These are phyloP conservation scores for Pseudochirops corinnae DNA, from an alignment of 2,797 vertebrate genomes.

Conservation along the genomic window DNA sequence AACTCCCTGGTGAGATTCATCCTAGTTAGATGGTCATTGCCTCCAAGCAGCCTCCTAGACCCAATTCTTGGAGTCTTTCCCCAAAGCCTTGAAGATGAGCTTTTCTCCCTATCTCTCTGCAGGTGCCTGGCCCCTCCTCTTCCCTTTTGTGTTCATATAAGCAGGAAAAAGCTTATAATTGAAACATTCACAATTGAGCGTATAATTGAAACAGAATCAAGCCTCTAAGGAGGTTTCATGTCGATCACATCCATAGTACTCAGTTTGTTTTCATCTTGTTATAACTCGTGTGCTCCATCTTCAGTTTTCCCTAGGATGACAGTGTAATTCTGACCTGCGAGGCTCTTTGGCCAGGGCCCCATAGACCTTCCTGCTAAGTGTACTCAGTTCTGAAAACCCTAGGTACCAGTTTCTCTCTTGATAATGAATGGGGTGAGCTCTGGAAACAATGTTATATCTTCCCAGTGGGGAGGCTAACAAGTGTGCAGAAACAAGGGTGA, in stretches of 20 bases:
- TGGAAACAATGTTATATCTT: not conserved
- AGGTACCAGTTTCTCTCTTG: not conserved
- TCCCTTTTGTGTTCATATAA: not conserved
- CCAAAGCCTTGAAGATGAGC: not conserved
- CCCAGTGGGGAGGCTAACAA: not conserved
- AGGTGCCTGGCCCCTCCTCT: not conserved
- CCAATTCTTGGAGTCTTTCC: not conserved
- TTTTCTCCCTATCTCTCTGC: not conserved
- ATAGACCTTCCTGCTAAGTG: slow-evolving; percentile 25
- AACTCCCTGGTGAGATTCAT: not conserved
- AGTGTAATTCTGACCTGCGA: not conserved
- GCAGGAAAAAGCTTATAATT: not conserved
- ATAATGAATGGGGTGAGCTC: not conserved
- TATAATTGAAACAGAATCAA: not conserved
- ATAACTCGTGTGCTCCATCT: not conserved
- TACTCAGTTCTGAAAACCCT: slow-evolving; percentile 26
- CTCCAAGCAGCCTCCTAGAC: not conserved
- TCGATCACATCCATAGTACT: not conserved
- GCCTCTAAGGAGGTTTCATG: not conserved
- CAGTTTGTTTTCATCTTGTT: not conserved
- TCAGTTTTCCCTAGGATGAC: not conserved
- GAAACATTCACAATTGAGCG: not conserved
- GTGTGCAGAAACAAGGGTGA: not conserved
- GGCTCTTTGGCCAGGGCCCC: not conserved
- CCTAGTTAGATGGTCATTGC: not conserved